Base-by-base conservation (phyloP, 2,888 invertebrate genomes). In the Orthosia gracilis region DNA sequence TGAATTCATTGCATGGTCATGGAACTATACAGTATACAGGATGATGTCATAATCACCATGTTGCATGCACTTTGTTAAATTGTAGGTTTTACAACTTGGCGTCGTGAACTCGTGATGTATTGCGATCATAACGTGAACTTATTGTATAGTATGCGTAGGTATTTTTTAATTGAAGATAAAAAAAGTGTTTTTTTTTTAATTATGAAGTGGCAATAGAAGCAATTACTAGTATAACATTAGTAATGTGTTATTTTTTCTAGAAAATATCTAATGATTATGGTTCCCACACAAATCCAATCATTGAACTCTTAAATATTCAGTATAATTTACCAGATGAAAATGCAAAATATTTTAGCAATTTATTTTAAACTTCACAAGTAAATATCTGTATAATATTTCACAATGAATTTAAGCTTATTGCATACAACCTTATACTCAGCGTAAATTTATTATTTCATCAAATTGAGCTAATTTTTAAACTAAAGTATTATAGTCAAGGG, bases 11-110 rank as follows among this genome's bases (percentile, higher is more conserved):
- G 74, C 83, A 83, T 80, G 87, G 86, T 73, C 80, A 80, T 75
- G 52, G 66, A 72, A 71, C 72, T 77, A 69, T 71, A 69, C 45
- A 69, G 64, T 77, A 69, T 70, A 69, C 49, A 69, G 64, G 75
- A 87, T 91, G 90, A 91, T 88, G 85, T 91, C 91, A 92, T 90
- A 58, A 57, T 59, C 73, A 70, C 81, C 82, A 84, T 84, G 90
- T 85, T 71, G 76, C 85, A 45, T 78, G 59, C 47, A 81, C 54
- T 79, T 75, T 69, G 66, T 61, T 55, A 76, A 82, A 82, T 79
- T 63, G 57, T 50, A 63, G 62, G 49, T 54, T 66, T 73, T 66
- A 26, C 15, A 66, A 54, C 15, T 26, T 54, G 15, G 11, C 62
- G 15, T 54, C 17, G 54, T 73, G 69, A 69, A 57, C 13, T 54